These are phyloP conservation scores for Ectemnius cavifrons DNA, from an alignment of 2,888 invertebrate species.

Conservation along the genomic window DNA sequence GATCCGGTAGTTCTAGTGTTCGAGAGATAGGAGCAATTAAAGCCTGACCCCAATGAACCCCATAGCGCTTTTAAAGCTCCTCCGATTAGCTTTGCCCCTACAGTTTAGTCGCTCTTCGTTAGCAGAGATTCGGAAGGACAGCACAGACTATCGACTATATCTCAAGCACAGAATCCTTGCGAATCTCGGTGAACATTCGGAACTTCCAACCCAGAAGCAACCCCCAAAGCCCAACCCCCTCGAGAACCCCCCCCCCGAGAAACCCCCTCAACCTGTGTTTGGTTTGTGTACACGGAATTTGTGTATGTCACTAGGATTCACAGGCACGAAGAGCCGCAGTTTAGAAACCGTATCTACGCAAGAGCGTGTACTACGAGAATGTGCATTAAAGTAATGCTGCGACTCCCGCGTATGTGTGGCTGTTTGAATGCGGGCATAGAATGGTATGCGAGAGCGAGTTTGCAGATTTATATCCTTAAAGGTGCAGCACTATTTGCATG, in stretches of 20 bases:
- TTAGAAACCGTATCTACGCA: conserved; percentile 58
- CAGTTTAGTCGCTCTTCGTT: conserved; percentile 36
- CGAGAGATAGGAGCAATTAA: conserved; percentile 40
- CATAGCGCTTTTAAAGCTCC: conserved; percentile 21
- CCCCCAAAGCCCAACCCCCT: background rate
- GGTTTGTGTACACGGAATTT: conserved; percentile 62
- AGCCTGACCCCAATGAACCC: conserved; percentile 32
- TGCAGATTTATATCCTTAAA: conserved; percentile 9
- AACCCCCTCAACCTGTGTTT: conserved; percentile 42
- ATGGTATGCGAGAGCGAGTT: conserved; percentile 22
- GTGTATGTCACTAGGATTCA: conserved; percentile 68
- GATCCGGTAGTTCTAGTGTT: conserved; percentile 25
- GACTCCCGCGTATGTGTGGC: conserved; percentile 21
- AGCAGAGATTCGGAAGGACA: conserved; percentile 44
- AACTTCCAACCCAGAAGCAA: conserved; percentile 11
- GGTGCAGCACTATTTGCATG: conserved; percentile 42
- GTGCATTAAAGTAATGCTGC: conserved; percentile 17
- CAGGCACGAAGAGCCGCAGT: conserved; percentile 66
- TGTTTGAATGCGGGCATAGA: conserved; percentile 17
- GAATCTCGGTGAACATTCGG: conserved; percentile 33
- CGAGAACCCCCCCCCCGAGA: conserved; percentile 7
- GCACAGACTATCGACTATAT: conserved; percentile 17
- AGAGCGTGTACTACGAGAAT: conserved; percentile 8
- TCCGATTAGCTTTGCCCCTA: conserved; percentile 26
- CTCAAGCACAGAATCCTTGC: conserved; percentile 30